A percentile compares a stretch with the other conserved stretches of the same genome.
phyloP scores from a whole-genome alignment of 2,797 vertebrate genomes.

The Holocentrus rufus region DNA sequence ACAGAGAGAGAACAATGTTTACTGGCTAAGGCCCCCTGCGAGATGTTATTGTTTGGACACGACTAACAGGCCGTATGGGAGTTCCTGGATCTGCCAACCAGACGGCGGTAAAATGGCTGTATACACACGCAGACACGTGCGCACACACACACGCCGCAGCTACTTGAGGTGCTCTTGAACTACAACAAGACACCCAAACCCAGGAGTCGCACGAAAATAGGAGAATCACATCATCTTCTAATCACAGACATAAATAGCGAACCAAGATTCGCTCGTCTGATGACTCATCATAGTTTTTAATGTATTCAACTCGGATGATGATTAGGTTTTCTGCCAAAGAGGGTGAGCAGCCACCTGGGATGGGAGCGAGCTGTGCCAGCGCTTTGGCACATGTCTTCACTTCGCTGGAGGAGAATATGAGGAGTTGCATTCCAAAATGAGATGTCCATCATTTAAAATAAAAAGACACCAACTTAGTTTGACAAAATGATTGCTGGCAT shows the following conservation, averaged over 20 bases:
- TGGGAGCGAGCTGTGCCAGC: conserved; percentile 1
- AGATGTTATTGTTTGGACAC: conserved; percentile 52
- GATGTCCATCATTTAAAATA: not conserved
- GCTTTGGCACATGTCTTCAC: conserved; percentile 22
- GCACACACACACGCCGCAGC: not conserved
- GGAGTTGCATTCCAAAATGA: not conserved
- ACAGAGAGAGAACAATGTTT: conserved; percentile 47
- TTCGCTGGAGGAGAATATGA: conserved; percentile 4
- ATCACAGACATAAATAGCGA: not conserved
- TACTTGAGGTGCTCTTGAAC: conserved; percentile 8
- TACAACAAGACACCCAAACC: not conserved
- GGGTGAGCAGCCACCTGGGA: conserved; percentile 12
- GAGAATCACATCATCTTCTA: not conserved
- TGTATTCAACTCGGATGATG: conserved; percentile 12
- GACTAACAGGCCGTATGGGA: conserved; percentile 23
- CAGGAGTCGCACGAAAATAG: not conserved
- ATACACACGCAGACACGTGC: not conserved
- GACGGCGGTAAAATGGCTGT: conserved; percentile 11
- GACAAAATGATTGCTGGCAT: not conserved
- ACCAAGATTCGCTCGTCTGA: not conserved
- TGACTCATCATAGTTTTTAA: not conserved
- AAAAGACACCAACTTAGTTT: not conserved
- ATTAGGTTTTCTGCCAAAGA: conserved; percentile 30
- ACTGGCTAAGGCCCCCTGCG: conserved; percentile 20
- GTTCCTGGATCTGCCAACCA: conserved; percentile 45